Conservation (phyloP, 2,797 vertebrate genomes). For the Amblyraja radiata region DNA sequence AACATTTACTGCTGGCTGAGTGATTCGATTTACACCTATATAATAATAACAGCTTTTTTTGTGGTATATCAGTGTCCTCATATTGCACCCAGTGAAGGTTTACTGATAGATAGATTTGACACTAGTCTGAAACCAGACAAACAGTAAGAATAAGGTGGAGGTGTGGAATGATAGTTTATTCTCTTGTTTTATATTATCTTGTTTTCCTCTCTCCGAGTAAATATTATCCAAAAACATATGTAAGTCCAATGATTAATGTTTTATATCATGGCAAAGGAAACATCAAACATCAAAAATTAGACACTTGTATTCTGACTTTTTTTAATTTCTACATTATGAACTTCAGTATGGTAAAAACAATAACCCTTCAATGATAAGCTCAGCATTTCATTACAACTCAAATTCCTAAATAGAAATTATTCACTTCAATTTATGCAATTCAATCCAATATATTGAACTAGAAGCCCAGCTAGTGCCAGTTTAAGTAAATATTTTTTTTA, state of each 20-base stretch:
- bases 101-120: background rate
- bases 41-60: slow-evolving; percentile 35
- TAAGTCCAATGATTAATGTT: background rate
- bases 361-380: background rate
- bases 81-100: slow-evolving; percentile 14
- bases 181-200: background rate
- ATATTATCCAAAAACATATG: background rate
- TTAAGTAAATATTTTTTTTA: background rate
- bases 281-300: slow-evolving; percentile 10
- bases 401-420: background rate
- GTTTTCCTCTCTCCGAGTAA: background rate
- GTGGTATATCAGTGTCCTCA: slow-evolving; percentile 6
- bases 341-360: background rate
- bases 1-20: slow-evolving; percentile 34
- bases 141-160: background rate
- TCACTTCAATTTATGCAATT: background rate
- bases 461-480: background rate
- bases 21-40: slow-evolving; percentile 39
- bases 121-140: slow-evolving; percentile 15
- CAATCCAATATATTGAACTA: too few relatives aligned
- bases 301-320: background rate
- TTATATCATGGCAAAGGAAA: background rate
- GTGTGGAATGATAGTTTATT: background rate
- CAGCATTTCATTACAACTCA: background rate
- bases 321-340: background rate